phyloP scores from a whole-genome alignment of 2,888 invertebrate species.

The Resseliella maxima region DNA sequence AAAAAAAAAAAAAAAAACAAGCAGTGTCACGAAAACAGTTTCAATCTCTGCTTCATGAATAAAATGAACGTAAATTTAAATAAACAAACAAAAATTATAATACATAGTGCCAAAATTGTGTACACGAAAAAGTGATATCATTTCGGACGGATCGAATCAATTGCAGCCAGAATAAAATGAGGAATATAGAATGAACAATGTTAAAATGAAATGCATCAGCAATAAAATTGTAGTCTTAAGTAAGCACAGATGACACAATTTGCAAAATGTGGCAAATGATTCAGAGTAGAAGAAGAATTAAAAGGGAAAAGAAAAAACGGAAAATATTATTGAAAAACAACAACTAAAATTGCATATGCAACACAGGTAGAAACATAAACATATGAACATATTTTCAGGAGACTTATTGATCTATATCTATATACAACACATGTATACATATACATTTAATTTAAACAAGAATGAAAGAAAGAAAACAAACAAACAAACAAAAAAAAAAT shows the following conservation, averaged over 20 bases:
- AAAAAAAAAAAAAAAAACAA: neutral
- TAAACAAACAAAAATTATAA: neutral
- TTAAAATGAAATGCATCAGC: neutral
- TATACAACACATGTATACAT: conserved; percentile 43
- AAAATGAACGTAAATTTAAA: too few species aligned
- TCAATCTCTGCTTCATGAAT: neutral
- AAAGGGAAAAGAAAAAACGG: neutral
- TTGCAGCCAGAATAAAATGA: neutral
- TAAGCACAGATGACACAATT: neutral
- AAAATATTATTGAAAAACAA: neutral
- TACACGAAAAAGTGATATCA: neutral
- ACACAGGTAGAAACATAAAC: conserved; percentile 49
- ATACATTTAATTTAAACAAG: conserved; percentile 47
- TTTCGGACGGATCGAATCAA: conserved; percentile 7
- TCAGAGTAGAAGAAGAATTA: neutral
- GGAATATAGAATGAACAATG: neutral
- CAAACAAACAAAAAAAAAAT: conserved; percentile 4
- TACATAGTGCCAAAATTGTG: conserved; percentile 20
- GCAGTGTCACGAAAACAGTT: too few species aligned
- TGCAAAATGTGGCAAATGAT: neutral
- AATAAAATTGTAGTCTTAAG: neutral
- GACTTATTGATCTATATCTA: conserved; percentile 54
- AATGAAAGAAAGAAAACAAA: too few species aligned
- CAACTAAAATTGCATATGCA: neutral
- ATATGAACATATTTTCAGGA: conserved; percentile 53